Conservation (phyloP, 2,113 vertebrate genomes). For the Rhombomys opimus region DNA sequence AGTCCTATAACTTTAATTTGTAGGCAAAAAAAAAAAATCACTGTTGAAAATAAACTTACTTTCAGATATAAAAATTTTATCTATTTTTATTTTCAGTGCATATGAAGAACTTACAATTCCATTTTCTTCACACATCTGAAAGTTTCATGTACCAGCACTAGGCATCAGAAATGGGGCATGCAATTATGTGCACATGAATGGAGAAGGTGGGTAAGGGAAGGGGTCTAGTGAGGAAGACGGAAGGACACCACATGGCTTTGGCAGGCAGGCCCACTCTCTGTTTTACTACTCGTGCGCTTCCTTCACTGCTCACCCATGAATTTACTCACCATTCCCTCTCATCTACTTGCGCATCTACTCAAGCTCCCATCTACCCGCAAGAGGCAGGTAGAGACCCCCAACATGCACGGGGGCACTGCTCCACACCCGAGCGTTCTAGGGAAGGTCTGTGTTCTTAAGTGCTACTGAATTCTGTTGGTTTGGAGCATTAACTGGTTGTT, state of each 20-base stretch:
- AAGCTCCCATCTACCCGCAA: no score
- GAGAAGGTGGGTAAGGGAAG: fast-evolving
- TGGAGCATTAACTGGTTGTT: not conserved
- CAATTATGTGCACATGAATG: not conserved
- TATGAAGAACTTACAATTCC: not conserved
- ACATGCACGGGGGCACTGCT: no score
- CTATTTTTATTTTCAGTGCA: not conserved
- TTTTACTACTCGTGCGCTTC: not conserved
- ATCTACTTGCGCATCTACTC: no score
- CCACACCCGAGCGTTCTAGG: no score
- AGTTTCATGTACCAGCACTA: not conserved
- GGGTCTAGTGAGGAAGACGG: fast-evolving
- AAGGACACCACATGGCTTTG: not conserved
- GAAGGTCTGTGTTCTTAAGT: not conserved
- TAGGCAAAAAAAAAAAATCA: fast-evolving
- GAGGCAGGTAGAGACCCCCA: not conserved
- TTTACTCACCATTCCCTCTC: no score
- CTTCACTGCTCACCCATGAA: no score
- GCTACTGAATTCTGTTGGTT: not conserved
- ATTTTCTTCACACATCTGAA: not conserved
- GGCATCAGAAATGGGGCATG: not conserved
- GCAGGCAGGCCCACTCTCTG: not conserved
- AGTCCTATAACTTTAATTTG: not conserved
- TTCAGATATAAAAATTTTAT: not conserved
- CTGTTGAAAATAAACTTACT: not conserved